phyloP scores from a whole-genome alignment of 2,888 invertebrate genomes.

The Aromia moschata region DNA sequence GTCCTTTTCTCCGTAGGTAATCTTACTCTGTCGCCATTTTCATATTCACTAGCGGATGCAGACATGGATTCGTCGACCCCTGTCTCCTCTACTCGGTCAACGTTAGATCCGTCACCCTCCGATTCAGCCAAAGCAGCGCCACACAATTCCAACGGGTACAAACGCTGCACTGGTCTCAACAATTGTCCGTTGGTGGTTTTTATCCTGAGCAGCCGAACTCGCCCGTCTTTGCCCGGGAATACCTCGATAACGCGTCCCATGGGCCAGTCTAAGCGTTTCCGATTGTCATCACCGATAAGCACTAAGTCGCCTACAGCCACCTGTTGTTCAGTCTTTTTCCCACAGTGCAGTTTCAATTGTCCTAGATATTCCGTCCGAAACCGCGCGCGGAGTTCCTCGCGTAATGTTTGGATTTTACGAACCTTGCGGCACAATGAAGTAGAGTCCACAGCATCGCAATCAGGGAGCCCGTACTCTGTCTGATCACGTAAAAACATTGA shows the following conservation, averaged over 20 bases:
- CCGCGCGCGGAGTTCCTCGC: background rate
- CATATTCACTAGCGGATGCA: too few species aligned
- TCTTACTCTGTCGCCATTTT: too few species aligned
- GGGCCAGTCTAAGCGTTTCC: background rate
- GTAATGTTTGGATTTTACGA: too few species aligned
- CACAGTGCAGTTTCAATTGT: background rate
- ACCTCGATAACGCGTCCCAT: background rate
- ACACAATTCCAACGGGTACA: background rate
- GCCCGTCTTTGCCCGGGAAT: background rate
- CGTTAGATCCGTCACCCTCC: background rate
- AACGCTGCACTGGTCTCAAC: background rate
- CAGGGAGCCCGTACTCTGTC: too few species aligned
- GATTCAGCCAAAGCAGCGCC: background rate
- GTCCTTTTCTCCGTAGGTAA: background rate
- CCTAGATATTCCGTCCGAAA: background rate
- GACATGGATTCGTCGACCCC: too few species aligned
- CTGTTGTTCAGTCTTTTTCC: background rate
- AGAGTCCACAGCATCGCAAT: too few species aligned
- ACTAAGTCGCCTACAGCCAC: background rate
- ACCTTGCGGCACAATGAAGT: too few species aligned
- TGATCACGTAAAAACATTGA: too few species aligned
- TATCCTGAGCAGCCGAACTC: background rate
- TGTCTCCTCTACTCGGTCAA: too few species aligned
- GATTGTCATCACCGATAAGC: background rate
- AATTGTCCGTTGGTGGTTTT: background rate